Conservation (phyloP, 2,797 vertebrate species). For the Falco rusticolus region DNA sequence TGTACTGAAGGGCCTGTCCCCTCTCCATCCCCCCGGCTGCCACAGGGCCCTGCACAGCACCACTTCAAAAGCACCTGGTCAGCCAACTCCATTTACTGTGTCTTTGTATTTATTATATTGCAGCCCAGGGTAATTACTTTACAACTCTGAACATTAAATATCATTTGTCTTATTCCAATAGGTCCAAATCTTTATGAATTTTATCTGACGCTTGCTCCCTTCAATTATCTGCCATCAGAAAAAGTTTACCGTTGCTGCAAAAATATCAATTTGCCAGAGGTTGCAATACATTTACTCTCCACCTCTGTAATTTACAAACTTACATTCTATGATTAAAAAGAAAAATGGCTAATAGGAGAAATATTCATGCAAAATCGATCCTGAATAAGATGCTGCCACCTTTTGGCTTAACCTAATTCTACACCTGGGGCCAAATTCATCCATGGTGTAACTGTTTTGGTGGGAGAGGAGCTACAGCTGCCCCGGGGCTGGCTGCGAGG, state of each 20-base stretch:
- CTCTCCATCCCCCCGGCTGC: not conserved
- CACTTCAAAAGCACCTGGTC: not conserved
- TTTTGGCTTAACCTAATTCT: constrained; percentile 50
- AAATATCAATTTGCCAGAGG: constrained; percentile 57
- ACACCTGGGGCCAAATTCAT: constrained; percentile 8
- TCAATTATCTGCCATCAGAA: constrained; percentile 43
- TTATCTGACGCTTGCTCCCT: not conserved
- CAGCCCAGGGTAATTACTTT: constrained; percentile 50
- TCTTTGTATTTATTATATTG: constrained; percentile 28
- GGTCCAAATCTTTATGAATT: constrained; percentile 48
- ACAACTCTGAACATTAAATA: constrained; percentile 43
- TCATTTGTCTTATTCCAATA: constrained; percentile 40
- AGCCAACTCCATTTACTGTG: constrained; percentile 15
- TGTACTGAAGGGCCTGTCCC: not conserved
- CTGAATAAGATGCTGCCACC: constrained; percentile 56
- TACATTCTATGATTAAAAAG: constrained; percentile 47
- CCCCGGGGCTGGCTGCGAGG: not conserved
- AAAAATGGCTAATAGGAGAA: constrained; percentile 49
- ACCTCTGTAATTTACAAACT: constrained; percentile 59
- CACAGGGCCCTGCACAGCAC: accelerated
- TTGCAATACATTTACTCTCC: constrained; percentile 38
- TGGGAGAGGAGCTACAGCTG: not conserved
- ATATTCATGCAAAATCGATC: not conserved
- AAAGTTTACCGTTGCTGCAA: constrained; percentile 42
- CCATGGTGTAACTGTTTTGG: not conserved